Evolutionary conservation across 2,888 invertebrate genomes (phyloP).

Genomic region (Deroplatys truncata): DNA sequence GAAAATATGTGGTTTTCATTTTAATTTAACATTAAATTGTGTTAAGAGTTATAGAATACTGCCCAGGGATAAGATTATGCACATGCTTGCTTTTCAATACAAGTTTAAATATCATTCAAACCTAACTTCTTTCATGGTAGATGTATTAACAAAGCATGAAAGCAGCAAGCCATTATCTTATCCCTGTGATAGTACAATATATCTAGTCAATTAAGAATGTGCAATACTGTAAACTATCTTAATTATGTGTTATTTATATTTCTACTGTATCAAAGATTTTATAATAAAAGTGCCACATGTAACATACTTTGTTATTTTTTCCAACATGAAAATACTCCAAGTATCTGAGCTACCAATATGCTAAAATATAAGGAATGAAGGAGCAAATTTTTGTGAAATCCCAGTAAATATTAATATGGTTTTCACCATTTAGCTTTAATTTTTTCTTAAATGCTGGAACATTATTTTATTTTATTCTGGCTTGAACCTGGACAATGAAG

Average conservation of each 20-base stretch:
- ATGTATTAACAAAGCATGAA: neutral
- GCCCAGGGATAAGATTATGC: neutral
- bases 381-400: too few species aligned
- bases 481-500: too few species aligned
- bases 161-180: neutral
- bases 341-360: too few species aligned
- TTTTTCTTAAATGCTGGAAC: too few species aligned
- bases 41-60: neutral
- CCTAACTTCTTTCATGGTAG: neutral
- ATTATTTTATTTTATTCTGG: too few species aligned
- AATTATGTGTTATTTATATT: slow-evolving; percentile 9
- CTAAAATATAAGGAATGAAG: too few species aligned
- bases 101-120: neutral
- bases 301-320: neutral
- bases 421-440: too few species aligned
- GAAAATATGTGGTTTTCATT: neutral
- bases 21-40: neutral
- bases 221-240: neutral
- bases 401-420: too few species aligned
- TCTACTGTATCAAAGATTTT: neutral
- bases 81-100: neutral
- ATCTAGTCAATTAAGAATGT: slow-evolving; percentile 13
- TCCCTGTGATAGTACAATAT: slow-evolving; percentile 4
- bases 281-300: neutral
- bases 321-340: neutral